Percentiles rank a stretch among this genome's conserved stretches.
phyloP scores from a whole-genome alignment of 2,797 vertebrate genomes.

The Rhinophrynus dorsalis region DNA sequence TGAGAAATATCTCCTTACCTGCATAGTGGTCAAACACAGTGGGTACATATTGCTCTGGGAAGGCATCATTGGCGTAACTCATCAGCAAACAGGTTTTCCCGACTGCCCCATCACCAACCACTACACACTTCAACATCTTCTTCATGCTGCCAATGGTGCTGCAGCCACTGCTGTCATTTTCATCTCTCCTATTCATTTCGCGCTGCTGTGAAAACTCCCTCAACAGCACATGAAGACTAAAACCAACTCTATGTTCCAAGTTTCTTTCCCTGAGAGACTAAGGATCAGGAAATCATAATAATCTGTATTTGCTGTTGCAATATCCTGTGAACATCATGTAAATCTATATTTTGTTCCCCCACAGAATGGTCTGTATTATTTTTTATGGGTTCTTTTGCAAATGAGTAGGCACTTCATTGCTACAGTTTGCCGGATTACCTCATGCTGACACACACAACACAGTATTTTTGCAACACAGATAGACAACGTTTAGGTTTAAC shows the following conservation, averaged over 20 bases:
- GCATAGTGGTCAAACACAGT: conserved; percentile 82
- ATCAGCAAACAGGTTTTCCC: conserved; percentile 82
- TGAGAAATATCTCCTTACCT: too few species aligned
- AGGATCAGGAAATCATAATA: conserved; percentile 62
- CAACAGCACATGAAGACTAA: conserved; percentile 57
- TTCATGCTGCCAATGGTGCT: conserved; percentile 57
- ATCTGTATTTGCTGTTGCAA: conserved; percentile 51
- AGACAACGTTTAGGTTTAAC: conserved; percentile 43
- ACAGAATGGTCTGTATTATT: conserved; percentile 42
- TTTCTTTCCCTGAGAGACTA: conserved; percentile 47
- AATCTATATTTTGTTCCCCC: conserved; percentile 15
- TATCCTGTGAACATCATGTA: conserved; percentile 47
- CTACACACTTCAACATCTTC: conserved; percentile 81
- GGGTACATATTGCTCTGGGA: conserved; percentile 79
- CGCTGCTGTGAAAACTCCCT: conserved; percentile 50
- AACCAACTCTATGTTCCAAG: conserved; percentile 46
- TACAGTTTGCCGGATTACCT: conserved; percentile 54
- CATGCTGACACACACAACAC: conserved; percentile 57
- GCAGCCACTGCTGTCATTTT: conserved; percentile 59
- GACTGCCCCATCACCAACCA: conserved; percentile 79
- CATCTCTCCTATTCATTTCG: conserved; percentile 66
- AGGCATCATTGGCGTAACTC: conserved; percentile 82
- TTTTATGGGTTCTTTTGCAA: conserved; percentile 3
- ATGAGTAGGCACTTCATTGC: neutral
- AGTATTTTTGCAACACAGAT: conserved; percentile 51